A percentile compares a stretch with the other conserved stretches of the same genome.
Evolutionary conservation across 2,113 vertebrate species (phyloP).

Genomic region (Oncorhynchus gorbuscha): DNA sequence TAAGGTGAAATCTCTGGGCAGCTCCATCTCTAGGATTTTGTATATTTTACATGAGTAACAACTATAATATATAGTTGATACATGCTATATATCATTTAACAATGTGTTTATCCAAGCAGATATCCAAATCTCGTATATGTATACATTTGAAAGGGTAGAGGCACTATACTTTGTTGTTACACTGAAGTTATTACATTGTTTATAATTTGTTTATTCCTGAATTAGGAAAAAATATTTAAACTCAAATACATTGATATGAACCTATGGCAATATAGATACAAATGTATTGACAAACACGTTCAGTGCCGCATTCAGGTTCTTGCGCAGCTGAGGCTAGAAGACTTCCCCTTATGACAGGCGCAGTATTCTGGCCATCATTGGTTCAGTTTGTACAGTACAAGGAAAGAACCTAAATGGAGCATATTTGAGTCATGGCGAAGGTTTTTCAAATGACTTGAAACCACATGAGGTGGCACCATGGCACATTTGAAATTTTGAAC

Average conservation of each 20-base stretch:
- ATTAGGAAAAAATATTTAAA: background rate
- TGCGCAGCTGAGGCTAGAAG: conserved; percentile 4
- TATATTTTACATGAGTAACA: too few relatives aligned
- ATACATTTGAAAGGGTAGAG: background rate
- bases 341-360: background rate
- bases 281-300: background rate
- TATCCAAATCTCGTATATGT: background rate
- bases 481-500: conserved; percentile 3
- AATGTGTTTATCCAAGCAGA: background rate
- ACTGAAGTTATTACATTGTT: background rate
- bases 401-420: background rate
- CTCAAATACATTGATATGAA: background rate
- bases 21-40: too few relatives aligned
- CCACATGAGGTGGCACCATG: conserved; percentile 3
- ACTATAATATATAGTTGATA: too few relatives aligned
- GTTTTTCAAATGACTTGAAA: background rate
- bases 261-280: background rate
- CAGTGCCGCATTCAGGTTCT: background rate
- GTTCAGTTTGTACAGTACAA: background rate
- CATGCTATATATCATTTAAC: background rate
- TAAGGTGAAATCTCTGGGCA: too few relatives aligned
- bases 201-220: background rate
- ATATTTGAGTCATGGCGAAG: background rate
- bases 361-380: background rate
- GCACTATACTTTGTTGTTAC: background rate